phyloP scores from a whole-genome alignment of 2,888 invertebrate species.

The Venusia cambrica region DNA sequence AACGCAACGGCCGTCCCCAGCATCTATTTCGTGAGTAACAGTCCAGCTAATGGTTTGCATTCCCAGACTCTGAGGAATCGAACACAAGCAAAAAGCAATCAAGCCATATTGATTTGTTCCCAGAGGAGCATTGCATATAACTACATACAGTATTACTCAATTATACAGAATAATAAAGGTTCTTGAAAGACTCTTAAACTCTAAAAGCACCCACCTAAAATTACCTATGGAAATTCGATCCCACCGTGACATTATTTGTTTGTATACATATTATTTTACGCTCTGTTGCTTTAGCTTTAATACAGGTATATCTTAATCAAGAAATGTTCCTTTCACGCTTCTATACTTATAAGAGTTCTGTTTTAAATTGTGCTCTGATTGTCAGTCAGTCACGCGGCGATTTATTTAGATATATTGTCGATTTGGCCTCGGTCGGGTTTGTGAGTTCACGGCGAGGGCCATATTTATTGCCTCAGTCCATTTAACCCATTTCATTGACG shows the following conservation, averaged over 20 bases:
- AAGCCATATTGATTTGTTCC: constrained; percentile 16
- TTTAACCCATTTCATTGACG: constrained; percentile 72
- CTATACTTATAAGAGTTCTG: constrained; percentile 26
- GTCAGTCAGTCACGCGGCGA: too few relatives aligned
- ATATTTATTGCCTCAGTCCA: constrained; percentile 65
- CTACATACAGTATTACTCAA: constrained; percentile 26
- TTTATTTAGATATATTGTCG: constrained; percentile 26
- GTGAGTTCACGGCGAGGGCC: constrained; percentile 72
- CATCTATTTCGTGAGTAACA: constrained; percentile 27
- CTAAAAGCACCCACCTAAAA: too few relatives aligned
- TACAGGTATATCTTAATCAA: too few relatives aligned
- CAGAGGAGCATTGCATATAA: too few relatives aligned
- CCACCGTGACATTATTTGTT: too few relatives aligned
- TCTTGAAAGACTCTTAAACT: too few relatives aligned
- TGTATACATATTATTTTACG: too few relatives aligned
- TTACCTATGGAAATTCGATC: too few relatives aligned
- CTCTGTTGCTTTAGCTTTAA: too few relatives aligned
- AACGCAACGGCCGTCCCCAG: constrained; percentile 8
- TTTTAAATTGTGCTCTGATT: constrained; percentile 32
- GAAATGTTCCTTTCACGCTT: too few relatives aligned
- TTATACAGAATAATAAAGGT: constrained; percentile 19
- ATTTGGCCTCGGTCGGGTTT: constrained; percentile 44
- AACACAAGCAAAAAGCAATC: constrained; percentile 25
- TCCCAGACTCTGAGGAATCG: constrained; percentile 25
- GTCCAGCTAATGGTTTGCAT: constrained; percentile 30